Conservation (phyloP, 1,140 invertebrate species). For the Condylostylus longicornis region DNA sequence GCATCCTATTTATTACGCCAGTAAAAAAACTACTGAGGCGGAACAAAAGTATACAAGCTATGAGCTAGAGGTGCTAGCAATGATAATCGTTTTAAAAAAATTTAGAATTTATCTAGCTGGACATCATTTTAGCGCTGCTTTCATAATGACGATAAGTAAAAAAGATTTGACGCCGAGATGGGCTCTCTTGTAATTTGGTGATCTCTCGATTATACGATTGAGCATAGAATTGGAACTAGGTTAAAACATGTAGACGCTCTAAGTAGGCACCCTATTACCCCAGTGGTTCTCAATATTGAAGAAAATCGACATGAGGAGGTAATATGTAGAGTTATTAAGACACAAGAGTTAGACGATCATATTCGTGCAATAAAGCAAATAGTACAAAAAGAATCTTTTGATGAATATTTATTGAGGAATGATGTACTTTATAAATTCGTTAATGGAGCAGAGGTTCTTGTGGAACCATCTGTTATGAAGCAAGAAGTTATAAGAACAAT, state of each 20-base stretch:
- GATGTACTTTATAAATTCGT: conserved; percentile 3
- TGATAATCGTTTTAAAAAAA: conserved; percentile 9
- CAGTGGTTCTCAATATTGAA: no score
- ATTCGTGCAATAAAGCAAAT: no score
- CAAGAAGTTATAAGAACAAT: conserved; percentile 8
- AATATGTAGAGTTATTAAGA: no score
- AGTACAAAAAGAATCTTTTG: background rate
- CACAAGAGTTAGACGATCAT: no score
- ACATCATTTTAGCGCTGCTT: conserved; percentile 21
- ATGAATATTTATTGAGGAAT: background rate
- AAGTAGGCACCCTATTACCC: conserved; percentile 12
- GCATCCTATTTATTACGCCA: no score
- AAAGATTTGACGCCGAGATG: conserved; percentile 11
- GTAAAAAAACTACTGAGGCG: no score
- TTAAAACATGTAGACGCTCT: conserved; percentile 34
- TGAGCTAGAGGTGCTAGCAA: no score
- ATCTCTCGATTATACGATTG: conserved; percentile 23
- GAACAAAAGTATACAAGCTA: no score
- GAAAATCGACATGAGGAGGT: no score
- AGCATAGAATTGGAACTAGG: conserved; percentile 22
- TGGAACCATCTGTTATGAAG: conserved; percentile 13
- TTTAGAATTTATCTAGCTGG: conserved; percentile 28
- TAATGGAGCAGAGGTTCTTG: conserved; percentile 7
- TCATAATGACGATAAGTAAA: conserved; percentile 16
- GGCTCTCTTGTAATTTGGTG: no score